Conservation (phyloP, 1,140 invertebrate species). For the Triops longicaudatus region DNA sequence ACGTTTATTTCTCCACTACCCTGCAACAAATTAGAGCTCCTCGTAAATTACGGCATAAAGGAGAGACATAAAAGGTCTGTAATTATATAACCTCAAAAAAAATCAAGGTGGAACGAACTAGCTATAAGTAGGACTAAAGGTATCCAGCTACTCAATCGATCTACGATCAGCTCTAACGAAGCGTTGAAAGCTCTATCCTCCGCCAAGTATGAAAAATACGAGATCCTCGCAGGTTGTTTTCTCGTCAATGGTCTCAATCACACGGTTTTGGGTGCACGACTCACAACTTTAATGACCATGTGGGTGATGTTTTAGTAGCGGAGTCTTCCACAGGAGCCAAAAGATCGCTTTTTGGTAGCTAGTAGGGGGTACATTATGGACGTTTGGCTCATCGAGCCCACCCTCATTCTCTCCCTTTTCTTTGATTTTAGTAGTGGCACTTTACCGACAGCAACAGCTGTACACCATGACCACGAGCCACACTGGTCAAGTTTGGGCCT, state of each 20-base stretch:
- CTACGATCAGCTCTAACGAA: not conserved
- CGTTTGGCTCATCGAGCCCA: not conserved
- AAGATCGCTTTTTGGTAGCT: not conserved
- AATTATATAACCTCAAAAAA: not conserved
- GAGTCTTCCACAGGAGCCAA: not conserved
- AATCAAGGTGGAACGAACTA: not conserved
- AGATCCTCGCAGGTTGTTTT: not conserved
- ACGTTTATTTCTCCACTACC: not conserved
- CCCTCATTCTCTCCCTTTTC: not conserved
- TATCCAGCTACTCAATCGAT: not conserved
- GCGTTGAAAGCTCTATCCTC: not conserved
- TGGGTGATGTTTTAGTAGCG: not conserved
- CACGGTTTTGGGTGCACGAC: not conserved
- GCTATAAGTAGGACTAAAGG: not conserved
- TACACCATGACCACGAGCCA: slow-evolving; percentile 10
- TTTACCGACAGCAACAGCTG: not conserved
- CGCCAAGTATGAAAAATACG: not conserved
- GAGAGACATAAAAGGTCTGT: not conserved
- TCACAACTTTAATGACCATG: slow-evolving; percentile 3
- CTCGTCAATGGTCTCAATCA: not conserved
- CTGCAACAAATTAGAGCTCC: not conserved
- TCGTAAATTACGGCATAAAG: too few species aligned
- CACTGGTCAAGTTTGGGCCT: not conserved
- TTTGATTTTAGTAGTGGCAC: not conserved
- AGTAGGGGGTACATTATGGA: slow-evolving; percentile 1